Base-by-base conservation (phyloP, 2,113 vertebrate species). In the Edolisoma coerulescens region DNA sequence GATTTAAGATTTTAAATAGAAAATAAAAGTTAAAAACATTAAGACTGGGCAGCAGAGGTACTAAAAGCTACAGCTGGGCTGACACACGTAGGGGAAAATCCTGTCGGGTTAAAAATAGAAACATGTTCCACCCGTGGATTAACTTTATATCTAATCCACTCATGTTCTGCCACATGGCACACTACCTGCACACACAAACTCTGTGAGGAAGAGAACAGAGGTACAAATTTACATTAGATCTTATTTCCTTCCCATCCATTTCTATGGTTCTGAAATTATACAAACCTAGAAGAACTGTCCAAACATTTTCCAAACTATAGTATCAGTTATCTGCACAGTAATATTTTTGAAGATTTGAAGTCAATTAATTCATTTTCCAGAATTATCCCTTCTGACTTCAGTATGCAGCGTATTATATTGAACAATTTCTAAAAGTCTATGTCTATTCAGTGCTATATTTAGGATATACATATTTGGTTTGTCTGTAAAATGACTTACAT, bases 141-240 rank as follows among this genome's bases (percentile, higher is more conserved):
- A 96, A 87, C 73, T 79, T 92, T 74, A 11, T 78, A 70, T 67
- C 63, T 97, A 97, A 97, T 97, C 95, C 88, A 91, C 88, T 93
- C 56, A 23, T 76, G 80, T 89, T 94, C 56, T 96, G 70, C 77
- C 89, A 84, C 91, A 77, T 73, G 94, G 52, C 30, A n/a, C 50
- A 24, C 87, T 85, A 63, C 61, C 33, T 82, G 52, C 71, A 82
- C 37, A 73, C 44, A 73, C 33, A 44, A 60, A 57, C 19, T 35
- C 26, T 26, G 8, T 20, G 41, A 54, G 32, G 81, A 77, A 11
- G 20, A 91, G 56, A 71, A 47, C 32, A 59, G 57, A 63, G 28
- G 26, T 28, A 71, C 33, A 57, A 67, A 74, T 73, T 82, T 24
- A 49, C 0, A 0, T 19, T 35, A 60, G 47, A 60, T 3, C 1